Evolutionary conservation across 2,113 vertebrate species (phyloP), one percentile per base, ranked within the genome.

Genomic region (Elephas maximus): DNA sequence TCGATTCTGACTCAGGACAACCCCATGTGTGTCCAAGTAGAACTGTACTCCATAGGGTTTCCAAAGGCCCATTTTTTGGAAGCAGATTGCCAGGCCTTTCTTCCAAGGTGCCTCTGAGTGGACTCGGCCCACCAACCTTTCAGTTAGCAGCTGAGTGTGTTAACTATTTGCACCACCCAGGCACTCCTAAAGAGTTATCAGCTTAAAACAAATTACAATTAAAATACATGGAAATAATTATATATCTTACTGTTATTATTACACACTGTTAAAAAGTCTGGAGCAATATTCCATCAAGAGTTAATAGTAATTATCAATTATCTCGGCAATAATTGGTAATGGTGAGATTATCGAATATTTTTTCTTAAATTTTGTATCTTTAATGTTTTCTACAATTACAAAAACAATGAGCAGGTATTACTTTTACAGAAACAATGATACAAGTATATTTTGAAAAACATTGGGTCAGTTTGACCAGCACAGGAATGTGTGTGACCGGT

Each of bases 251-350:
- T 74, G n/a, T 81, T 9, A 37, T 73, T 9, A 37, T 73, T 78
- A 51, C 23, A 67, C 81, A 51, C 33, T 78, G 63, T 62, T 30
- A 26, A 69, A 92, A 93, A 81, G 48, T 53, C 92, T 94, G 6
- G 44, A 86, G n/a, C 73, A 62, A 86, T 57, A 91, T 69, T 87
- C 69, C 41, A 30, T 76, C 60, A 81, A 77, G 51, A 67, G 5
- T 78, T 96, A 95, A 71, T 18, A 20, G n/a, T 28, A 57, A 87
- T 93, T 41, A 78, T 77, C 53, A 88, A 20, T 83, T 41, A 87
- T 71, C 41, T 92, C 87, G 60, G 21, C n/a, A 94, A 30, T 51
- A 78, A 90, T 83, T 91, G 83, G 21, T 30, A 62, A 84, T 76
- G 44, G 57, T 74, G 48, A 92, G 33, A 57, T 80, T 65, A 82